phyloP scores from a whole-genome alignment of 2,888 invertebrate genomes.

The Sesia apiformis region DNA sequence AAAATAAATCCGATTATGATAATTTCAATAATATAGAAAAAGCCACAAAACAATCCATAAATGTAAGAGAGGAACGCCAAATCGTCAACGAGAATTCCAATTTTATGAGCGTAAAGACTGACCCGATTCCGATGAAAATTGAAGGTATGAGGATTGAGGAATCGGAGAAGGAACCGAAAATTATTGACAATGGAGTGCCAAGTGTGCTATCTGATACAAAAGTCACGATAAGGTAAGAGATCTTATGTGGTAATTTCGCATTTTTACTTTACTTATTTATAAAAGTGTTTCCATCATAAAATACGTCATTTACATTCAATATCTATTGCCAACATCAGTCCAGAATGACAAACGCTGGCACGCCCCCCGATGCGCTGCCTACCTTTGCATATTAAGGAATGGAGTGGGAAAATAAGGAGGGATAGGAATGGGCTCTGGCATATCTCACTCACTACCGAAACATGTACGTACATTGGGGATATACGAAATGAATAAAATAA shows the following conservation, averaged over 20 bases:
- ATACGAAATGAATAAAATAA: too few relatives aligned
- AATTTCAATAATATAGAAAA: slow-evolving; percentile 1
- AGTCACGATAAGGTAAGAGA: slow-evolving; percentile 67
- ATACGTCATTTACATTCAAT: too few relatives aligned
- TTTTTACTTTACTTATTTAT: too few relatives aligned
- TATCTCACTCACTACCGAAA: too few relatives aligned
- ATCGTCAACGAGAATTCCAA: slow-evolving; percentile 8
- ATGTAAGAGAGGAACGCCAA: background rate
- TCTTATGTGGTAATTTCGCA: too few relatives aligned
- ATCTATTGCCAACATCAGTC: too few relatives aligned
- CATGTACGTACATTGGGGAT: too few relatives aligned
- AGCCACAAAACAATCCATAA: background rate
- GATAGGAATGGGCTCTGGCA: too few relatives aligned
- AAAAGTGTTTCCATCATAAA: too few relatives aligned
- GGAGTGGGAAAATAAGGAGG: too few relatives aligned
- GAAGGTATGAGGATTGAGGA: slow-evolving; percentile 75
- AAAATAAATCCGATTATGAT: slow-evolving; percentile 4
- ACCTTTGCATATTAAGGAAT: background rate
- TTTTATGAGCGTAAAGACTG: slow-evolving; percentile 24
- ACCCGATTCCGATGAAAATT: slow-evolving; percentile 31
- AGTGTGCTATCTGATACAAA: slow-evolving; percentile 76
- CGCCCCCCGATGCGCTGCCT: background rate
- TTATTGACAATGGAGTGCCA: slow-evolving; percentile 77
- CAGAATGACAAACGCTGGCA: too few relatives aligned
- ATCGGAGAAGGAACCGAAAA: slow-evolving; percentile 71